Base-by-base conservation (phyloP, 2,797 vertebrate genomes). In the Perodicticus potto region DNA sequence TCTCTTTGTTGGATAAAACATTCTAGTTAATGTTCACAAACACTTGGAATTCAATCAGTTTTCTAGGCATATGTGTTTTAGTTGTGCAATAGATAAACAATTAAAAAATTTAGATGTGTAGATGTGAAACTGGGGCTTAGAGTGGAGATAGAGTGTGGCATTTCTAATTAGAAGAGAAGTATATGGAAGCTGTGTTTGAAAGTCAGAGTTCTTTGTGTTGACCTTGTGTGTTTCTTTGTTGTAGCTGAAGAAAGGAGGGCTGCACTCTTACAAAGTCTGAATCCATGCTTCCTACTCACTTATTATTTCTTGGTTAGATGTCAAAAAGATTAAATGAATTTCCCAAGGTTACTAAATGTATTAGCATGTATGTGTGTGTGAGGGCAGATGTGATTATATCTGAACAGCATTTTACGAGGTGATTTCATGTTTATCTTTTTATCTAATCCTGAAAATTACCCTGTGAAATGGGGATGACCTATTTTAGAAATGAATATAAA, bases 41-140 rank as follows among this genome's bases (percentile, higher is more conserved):
- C 81, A 83, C 23, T 91, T 93, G 61, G 12, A 91, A 63, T 95
- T 85, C 73, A 67, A 80, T 89, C 17, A 61, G 22, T 84, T 83
- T 82, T 86, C 59, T 86, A 93, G 34, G n/a, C 25, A 74, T 2
- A 7, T 14, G 0, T 65, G 67, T 81, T 96, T 57, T 61, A n/a
- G 5, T 72, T 85, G 22, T 82, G 20, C 32, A 93, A 61, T 32
- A 92, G 20, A 76, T 32, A 91, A 61, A 53, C 5, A 43, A 32
- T 84, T 13, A 70, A 65, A 72, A 29, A 29, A 9, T 7, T 23
- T 59, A 84, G 61, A 69, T 65, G 25, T n/a, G n/a, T 22, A 37
- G 25, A 20, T 65, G 16, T 73, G 32, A 80, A 61, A 14, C 8
- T 19, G 23, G 19, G 34, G 13, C 63, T 59, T 3, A 57, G 29